phyloP scores from a whole-genome alignment of 2,797 vertebrate species.

The Pogonophryne albipinna region DNA sequence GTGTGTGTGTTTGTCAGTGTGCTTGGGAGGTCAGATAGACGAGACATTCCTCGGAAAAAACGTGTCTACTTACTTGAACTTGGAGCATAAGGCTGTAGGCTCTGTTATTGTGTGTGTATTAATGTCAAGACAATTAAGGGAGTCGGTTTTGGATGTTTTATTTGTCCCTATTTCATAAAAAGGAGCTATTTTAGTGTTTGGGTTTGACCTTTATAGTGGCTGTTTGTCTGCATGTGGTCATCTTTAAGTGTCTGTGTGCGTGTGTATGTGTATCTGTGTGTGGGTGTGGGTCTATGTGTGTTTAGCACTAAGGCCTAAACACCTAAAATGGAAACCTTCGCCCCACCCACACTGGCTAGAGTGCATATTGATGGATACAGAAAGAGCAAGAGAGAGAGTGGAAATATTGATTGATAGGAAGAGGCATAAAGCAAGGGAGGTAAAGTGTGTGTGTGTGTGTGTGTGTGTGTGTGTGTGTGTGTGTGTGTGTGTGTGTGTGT shows the following conservation, averaged over 20 bases:
- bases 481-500: neutral
- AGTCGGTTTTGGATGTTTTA: constrained; percentile 2
- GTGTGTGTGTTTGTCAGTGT: neutral
- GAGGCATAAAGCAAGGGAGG: constrained; percentile 38
- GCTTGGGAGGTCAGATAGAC: constrained; percentile 14
- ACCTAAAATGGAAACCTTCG: constrained; percentile 66
- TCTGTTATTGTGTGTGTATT: neutral
- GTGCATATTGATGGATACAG: constrained; percentile 66
- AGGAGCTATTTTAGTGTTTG: constrained; percentile 35
- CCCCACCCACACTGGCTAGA: constrained; percentile 49
- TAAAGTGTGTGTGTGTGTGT: constrained; percentile 1
- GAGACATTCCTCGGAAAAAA: constrained; percentile 42
- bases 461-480: constrained; percentile 9
- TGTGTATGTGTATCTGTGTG: constrained; percentile 9
- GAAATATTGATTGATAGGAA: constrained; percentile 64
- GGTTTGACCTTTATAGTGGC: neutral
- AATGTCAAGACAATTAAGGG: neutral
- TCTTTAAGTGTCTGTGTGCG: constrained; percentile 22
- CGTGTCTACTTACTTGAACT: constrained; percentile 27
- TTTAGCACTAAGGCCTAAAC: constrained; percentile 20
- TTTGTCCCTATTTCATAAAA: constrained; percentile 10
- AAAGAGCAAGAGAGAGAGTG: constrained; percentile 37
- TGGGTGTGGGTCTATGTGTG: constrained; percentile 42
- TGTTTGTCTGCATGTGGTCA: constrained; percentile 35
- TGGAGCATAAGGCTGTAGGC: neutral